These are phyloP conservation scores for Sinelater perroti DNA, from an alignment of 2,888 invertebrate species.

Conservation along the genomic window DNA sequence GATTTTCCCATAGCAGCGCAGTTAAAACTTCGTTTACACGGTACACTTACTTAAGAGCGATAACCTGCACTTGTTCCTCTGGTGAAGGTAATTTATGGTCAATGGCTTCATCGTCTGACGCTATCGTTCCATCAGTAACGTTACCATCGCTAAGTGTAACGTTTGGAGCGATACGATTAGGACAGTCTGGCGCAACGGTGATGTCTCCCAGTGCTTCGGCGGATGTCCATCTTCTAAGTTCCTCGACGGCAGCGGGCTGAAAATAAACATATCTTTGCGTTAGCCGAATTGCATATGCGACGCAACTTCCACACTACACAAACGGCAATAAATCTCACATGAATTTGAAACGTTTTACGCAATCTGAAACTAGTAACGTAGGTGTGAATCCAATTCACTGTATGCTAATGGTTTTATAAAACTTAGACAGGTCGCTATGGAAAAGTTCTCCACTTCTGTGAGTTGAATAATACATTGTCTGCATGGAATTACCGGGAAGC, in stretches of 20 bases:
- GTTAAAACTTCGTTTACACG: no score
- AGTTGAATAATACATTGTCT: conserved; percentile 13
- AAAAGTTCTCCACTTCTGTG: neutral
- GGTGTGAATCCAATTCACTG: no score
- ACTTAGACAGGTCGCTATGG: neutral
- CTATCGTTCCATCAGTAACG: conserved; percentile 61
- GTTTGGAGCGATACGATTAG: conserved; percentile 72
- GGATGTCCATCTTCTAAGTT: conserved; percentile 86
- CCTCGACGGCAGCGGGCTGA: conserved; percentile 83
- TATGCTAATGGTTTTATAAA: neutral
- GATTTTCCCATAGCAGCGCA: neutral
- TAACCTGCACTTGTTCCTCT: conserved; percentile 84
- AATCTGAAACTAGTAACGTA: no score
- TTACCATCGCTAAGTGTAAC: conserved; percentile 61
- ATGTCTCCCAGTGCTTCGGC: conserved; percentile 83
- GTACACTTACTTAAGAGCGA: conserved; percentile 78
- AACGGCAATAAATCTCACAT: no score
- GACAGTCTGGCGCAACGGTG: conserved; percentile 81
- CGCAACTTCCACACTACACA: neutral
- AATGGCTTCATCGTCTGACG: conserved; percentile 74
- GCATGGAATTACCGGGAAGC: conserved; percentile 21
- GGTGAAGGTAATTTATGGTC: conserved; percentile 89
- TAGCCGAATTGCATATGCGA: neutral
- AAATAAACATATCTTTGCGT: conserved; percentile 34
- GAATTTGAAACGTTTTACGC: no score